Evolutionary conservation across 2,888 invertebrate species (phyloP), one percentile per base, ranked within the genome.

Genomic region (Lasioglossum vierecki): DNA sequence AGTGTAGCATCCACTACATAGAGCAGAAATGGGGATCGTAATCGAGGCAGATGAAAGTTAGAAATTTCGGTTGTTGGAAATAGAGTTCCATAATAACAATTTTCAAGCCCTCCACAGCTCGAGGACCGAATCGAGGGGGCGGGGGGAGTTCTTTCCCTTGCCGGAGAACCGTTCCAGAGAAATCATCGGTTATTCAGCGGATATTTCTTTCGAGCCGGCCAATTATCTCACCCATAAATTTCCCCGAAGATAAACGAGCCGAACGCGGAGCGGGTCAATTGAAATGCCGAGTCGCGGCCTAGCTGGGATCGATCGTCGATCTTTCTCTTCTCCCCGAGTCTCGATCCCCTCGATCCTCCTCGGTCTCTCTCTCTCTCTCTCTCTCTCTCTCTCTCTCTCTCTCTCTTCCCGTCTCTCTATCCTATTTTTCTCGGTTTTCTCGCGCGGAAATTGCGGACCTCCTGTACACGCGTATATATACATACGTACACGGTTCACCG

Each of bases 401-500:
- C 53, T 53, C n/a, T n/a, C 1, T n/a, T 46, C 8, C 8, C 11
- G 53, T 15, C 15, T 35, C 26, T 68, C 57, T 13, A 39, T 30
- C 8, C 46, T 39, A 39, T 39, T 35, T 68, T 68, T 35, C 57
- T 30, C 72, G 49, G 71, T 26, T 72, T 70, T 26, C 5, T 72
- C 73, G 72, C 63, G 26, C 79, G 77, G 53, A 70, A 89, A 83
- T 79, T 83, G 83, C 83, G 83, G 83, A 79, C 82, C 73, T 83
- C 81, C 88, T 90, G 90, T 89, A 89, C 89, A 90, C 84, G 80
- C 83, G 83, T 68, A 35, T 89, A 88, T 91, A 89, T 88, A 89
- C 86, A 90, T 88, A 86, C 82, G 83, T 89, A 90, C 90, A 90
- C 71, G 57, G 41, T 63, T 81, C 72, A 5, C 35, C 76, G 84